phyloP scores from a whole-genome alignment of 2,797 vertebrate genomes.

The Nannoperca australis region DNA sequence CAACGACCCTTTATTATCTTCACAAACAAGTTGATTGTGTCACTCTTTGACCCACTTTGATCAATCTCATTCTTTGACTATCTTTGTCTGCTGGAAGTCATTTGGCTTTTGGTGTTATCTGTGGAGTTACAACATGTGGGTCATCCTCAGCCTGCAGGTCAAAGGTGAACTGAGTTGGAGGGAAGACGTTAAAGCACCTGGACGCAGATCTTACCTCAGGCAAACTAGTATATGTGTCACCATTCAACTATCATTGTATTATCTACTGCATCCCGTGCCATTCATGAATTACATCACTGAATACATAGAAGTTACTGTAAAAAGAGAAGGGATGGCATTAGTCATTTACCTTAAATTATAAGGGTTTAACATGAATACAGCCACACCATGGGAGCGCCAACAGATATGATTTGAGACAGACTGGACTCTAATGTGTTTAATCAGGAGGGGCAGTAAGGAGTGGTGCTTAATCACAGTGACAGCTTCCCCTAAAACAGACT shows the following conservation, averaged over 20 bases:
- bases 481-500: background rate
- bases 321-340: conserved; percentile 2
- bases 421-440: conserved; percentile 29
- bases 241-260: background rate
- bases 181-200: background rate
- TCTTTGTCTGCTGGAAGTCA: conserved; percentile 18
- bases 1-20: conserved; percentile 3
- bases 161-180: conserved; percentile 44
- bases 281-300: conserved; percentile 14
- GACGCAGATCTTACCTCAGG: background rate
- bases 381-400: conserved; percentile 16
- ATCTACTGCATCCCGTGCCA: background rate
- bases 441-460: conserved; percentile 42
- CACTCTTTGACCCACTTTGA: too few species aligned
- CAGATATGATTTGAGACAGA: conserved; percentile 33
- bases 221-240: background rate
- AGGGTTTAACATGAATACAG: conserved; percentile 9
- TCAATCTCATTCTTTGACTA: too few species aligned
- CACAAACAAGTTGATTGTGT: conserved; percentile 10
- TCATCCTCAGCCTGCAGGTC: conserved; percentile 38
- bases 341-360: conserved; percentile 4
- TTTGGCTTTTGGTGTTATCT: conserved; percentile 29
- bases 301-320: background rate
- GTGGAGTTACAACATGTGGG: conserved; percentile 9
- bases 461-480: conserved; percentile 31